Base-by-base conservation (phyloP, 2,113 vertebrate species). In the Mustelus asterias region DNA sequence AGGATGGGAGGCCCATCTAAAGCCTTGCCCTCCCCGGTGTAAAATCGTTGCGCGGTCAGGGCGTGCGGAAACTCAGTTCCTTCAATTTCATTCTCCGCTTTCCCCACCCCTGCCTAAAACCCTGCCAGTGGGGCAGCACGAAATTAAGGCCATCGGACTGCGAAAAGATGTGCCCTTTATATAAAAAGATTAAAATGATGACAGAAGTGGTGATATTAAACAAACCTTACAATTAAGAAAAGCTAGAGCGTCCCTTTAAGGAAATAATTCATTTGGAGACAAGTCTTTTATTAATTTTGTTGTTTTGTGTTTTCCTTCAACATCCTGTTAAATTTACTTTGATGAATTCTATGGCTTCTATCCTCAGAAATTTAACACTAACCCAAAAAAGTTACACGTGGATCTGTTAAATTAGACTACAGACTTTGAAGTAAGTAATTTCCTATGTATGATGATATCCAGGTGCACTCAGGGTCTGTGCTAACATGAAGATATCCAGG, bases 361-460 rank as follows among this genome's bases (percentile, higher is more conserved):
- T 48, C n/a, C 41, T 29, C 26, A 33, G 69, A 72, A 95, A 95
- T 26, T 33, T 72, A 95, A 95, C 67, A 76, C 69, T 72, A 54
- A 95, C 69, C 94, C 33, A 37, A 95, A 95, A 65, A 72, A 67
- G 60, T 93, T 93, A 93, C 89, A 93, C 69, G 44, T 72, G 69
- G 94, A 70, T 48, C 69, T 76, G 94, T 33, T 76, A 70, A 95
- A 95, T 95, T 95, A 95, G 72, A 95, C 70, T 72, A 95, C 24
- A 72, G 67, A 72, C 94, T 95, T 95, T 95, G 94, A 95, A 95
- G 94, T 54, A 29, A 54, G 94, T 95, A 76, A 95, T 95, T 48
- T 72, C 67, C 94, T 37, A 76, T 33, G 26, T 95, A 54, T 95
- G 94, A 95, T 54, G 44, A 70, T 95, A 95, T 70, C 94, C 94